Evolutionary conservation across 2,888 invertebrate species (phyloP).

Genomic region (Melieria crassipennis): DNA sequence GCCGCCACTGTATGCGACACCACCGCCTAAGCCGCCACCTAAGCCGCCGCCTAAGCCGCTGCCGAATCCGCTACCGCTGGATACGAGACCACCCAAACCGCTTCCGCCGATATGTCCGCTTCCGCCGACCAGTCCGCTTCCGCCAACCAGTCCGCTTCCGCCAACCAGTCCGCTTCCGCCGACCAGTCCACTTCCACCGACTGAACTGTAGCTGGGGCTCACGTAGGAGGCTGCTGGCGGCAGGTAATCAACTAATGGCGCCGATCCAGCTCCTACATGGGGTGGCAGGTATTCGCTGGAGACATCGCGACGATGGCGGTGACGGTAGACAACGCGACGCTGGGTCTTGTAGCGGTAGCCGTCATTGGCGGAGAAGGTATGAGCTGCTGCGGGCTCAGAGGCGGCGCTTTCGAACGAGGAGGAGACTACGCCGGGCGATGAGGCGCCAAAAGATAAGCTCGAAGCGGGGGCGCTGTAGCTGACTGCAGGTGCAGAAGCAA

Average conservation of each 20-base stretch:
- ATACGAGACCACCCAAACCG: not conserved
- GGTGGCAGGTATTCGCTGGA: slow-evolving; percentile 59
- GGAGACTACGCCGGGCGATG: not conserved
- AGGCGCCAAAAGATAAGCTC: not conserved
- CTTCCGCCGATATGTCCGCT: no score
- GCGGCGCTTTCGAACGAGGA: slow-evolving; percentile 36
- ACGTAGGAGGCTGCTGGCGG: slow-evolving; percentile 37
- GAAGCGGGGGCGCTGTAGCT: no score
- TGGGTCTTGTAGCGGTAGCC: slow-evolving; percentile 61
- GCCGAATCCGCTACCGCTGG: slow-evolving; percentile 8
- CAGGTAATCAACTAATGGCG: slow-evolving; percentile 39
- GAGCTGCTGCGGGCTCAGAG: slow-evolving; percentile 51
- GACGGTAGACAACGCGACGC: slow-evolving; percentile 48
- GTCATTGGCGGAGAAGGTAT: slow-evolving; percentile 54
- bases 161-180: not conserved
- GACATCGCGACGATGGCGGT: slow-evolving; percentile 59
- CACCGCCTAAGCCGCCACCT: slow-evolving; percentile 19
- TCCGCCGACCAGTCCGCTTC: not conserved
- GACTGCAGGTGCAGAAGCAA: no score
- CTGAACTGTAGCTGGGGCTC: slow-evolving; percentile 23
- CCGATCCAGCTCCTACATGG: slow-evolving; percentile 29
- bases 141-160: slow-evolving; percentile 3
- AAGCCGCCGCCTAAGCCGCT: slow-evolving; percentile 11
- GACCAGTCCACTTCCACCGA: slow-evolving; percentile 19
- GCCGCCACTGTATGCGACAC: no score